A percentile compares a stretch with the other conserved stretches of the same genome.
These are phyloP conservation scores for Todiramphus saurophagus DNA, from an alignment of 2,113 vertebrate species.

Conservation along the genomic window DNA sequence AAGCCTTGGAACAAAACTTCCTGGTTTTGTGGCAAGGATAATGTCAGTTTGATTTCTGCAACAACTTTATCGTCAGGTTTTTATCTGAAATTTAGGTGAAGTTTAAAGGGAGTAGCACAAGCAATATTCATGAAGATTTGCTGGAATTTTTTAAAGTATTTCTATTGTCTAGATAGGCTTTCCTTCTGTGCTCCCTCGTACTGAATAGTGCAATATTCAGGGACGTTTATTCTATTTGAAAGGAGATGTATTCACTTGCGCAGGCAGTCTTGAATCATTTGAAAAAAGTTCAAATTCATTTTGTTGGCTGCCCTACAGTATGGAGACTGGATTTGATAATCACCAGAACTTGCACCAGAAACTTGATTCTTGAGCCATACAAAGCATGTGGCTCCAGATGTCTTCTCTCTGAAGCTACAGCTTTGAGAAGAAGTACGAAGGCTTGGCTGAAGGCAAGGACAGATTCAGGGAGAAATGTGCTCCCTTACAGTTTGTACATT, in stretches of 20 bases:
- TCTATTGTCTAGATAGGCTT: background rate
- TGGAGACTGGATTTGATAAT: background rate
- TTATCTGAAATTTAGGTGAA: background rate
- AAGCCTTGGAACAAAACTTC: background rate
- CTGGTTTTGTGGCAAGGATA: background rate
- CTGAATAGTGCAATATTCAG: background rate
- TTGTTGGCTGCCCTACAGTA: background rate
- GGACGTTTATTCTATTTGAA: background rate
- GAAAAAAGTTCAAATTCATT: background rate
- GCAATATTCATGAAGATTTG: background rate
- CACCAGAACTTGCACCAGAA: background rate
- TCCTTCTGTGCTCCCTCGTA: background rate
- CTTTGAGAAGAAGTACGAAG: background rate
- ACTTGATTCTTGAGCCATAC: background rate
- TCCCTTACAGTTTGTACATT: background rate
- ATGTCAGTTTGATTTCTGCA: background rate
- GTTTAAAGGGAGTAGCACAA: background rate
- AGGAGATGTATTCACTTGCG: background rate
- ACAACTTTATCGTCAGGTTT: background rate
- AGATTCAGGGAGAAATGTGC: background rate
- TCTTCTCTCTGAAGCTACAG: background rate
- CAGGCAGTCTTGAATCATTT: background rate
- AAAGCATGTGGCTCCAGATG: background rate
- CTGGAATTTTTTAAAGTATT: background rate
- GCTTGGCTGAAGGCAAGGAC: background rate